A percentile compares a stretch with the other conserved stretches of the same genome.
phyloP scores from a whole-genome alignment of 1,140 invertebrate genomes.

The Nasonia vitripennis region DNA sequence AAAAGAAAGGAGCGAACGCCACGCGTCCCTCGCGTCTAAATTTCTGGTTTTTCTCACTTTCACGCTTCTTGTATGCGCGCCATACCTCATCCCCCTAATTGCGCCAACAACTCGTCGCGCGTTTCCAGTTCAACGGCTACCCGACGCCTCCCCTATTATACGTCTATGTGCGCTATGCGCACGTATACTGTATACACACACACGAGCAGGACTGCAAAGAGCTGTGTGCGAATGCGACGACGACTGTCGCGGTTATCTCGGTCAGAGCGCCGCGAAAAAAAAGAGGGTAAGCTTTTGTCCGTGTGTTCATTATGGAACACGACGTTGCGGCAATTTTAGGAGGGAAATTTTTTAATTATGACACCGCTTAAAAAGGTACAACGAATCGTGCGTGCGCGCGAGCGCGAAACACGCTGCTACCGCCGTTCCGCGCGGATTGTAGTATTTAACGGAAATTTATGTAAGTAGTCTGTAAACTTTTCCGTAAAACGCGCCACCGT shows the following conservation, averaged over 20 bases:
- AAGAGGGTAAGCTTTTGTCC: slow-evolving; percentile 13
- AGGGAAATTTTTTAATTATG: slow-evolving; percentile 33
- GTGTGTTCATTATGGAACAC: slow-evolving; percentile 13
- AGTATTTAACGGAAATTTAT: slow-evolving; percentile 28
- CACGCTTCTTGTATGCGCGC: not conserved
- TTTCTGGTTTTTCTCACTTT: slow-evolving; percentile 41
- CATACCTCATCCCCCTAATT: slow-evolving; percentile 39
- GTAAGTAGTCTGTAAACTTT: slow-evolving; percentile 18
- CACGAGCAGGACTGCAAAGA: not conserved
- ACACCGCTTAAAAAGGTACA: not conserved
- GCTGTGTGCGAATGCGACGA: not conserved
- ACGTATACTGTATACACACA: not conserved
- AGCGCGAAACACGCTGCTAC: no score
- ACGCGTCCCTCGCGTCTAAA: not conserved
- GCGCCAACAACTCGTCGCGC: slow-evolving; percentile 37
- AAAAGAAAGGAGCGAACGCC: slow-evolving; percentile 17
- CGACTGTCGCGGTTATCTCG: not conserved
- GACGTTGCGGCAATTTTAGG: not conserved
- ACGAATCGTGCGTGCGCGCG: not conserved
- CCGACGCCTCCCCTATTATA: not conserved
- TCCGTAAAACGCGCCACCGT: not conserved
- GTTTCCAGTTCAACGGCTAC: slow-evolving; percentile 29
- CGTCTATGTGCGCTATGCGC: not conserved
- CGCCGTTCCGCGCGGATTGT: not conserved
- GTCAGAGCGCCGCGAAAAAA: not conserved